Percentiles rank a stretch among this genome's conserved stretches.
These are phyloP conservation scores for Xestobium rufovillosum DNA, from an alignment of 2,888 invertebrate species.

Conservation along the genomic window DNA sequence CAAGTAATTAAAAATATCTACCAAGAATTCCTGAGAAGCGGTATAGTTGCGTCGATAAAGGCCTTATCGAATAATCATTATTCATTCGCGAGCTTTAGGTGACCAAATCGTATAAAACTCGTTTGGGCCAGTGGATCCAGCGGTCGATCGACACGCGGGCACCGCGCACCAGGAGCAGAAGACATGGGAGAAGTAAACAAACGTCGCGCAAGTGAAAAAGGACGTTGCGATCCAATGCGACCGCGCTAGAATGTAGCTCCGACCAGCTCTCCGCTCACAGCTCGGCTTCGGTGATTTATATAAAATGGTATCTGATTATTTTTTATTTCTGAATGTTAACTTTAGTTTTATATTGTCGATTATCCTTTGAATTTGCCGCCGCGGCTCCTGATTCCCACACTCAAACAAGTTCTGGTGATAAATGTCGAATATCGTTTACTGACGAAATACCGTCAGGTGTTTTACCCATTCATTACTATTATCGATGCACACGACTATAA, in stretches of 20 bases:
- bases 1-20: conserved; percentile 29
- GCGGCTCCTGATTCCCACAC: conserved; percentile 43
- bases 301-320: conserved; percentile 44
- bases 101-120: conserved; percentile 3
- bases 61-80: conserved; percentile 32
- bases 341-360: conserved; percentile 46
- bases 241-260: conserved; percentile 30
- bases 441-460: conserved; percentile 21
- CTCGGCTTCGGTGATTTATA: conserved; percentile 40
- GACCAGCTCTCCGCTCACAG: conserved; percentile 18
- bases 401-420: conserved; percentile 35
- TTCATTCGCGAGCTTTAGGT: conserved; percentile 19
- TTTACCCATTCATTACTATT: too few relatives aligned
- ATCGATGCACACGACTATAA: too few relatives aligned
- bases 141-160: not conserved
- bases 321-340: conserved; percentile 45
- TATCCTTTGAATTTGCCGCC: conserved; percentile 42
- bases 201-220: too few relatives aligned
- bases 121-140: not conserved
- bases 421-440: conserved; percentile 27
- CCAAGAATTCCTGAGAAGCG: conserved; percentile 30
- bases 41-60: conserved; percentile 32
- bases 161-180: not conserved
- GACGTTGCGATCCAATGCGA: conserved; percentile 15
- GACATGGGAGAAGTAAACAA: not conserved